Conservation (phyloP, 2,888 invertebrate species). For the Melinopterus prodromus region DNA sequence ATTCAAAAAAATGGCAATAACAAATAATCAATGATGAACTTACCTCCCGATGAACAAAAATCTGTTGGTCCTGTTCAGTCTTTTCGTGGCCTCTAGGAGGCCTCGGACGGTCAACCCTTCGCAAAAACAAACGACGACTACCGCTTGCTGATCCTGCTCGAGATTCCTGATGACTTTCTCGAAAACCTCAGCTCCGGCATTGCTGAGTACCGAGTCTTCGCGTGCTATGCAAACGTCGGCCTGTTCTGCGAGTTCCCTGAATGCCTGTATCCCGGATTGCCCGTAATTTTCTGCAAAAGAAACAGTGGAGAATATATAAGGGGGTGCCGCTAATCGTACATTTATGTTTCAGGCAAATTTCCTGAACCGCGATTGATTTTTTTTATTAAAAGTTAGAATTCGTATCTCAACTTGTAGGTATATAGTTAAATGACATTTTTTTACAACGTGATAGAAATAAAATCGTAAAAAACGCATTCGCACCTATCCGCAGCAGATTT, state of each 20-base stretch:
- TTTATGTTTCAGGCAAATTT: not conserved
- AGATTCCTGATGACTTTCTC: conserved; percentile 66
- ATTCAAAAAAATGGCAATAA: not conserved
- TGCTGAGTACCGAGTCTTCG: conserved; percentile 69
- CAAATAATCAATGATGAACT: conserved; percentile 31
- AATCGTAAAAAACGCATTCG: too few species aligned
- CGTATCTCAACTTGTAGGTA: too few species aligned
- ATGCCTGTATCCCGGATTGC: conserved; percentile 77
- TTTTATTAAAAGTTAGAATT: too few species aligned
- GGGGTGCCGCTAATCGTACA: conserved; percentile 26
- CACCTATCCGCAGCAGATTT: too few species aligned
- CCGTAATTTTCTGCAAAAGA: conserved; percentile 76
- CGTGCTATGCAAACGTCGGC: conserved; percentile 77
- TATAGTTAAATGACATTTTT: too few species aligned
- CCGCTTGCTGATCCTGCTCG: conserved; percentile 64
- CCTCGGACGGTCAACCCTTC: conserved; percentile 77
- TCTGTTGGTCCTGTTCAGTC: conserved; percentile 65
- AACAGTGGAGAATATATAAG: not conserved
- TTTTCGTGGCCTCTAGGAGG: conserved; percentile 68
- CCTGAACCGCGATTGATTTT: not conserved
- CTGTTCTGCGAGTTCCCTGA: conserved; percentile 72
- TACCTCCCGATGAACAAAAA: conserved; percentile 76
- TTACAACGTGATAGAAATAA: too few species aligned
- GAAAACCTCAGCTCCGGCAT: conserved; percentile 66
- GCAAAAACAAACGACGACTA: conserved; percentile 81